Conservation (phyloP, 2,888 invertebrate genomes). For the Spatulosminthurus flaviceps region DNA sequence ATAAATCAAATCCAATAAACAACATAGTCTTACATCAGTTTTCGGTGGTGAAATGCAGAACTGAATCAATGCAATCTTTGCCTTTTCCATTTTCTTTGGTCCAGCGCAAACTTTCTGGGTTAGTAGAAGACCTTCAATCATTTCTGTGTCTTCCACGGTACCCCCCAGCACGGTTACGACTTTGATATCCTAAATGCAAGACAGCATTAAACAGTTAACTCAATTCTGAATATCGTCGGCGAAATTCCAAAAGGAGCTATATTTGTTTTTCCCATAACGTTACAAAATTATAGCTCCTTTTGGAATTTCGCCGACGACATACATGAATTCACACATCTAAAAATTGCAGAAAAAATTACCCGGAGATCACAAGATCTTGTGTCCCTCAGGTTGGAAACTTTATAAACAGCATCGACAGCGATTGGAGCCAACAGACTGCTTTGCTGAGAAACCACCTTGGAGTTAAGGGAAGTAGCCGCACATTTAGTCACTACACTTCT, state of each 20-base stretch:
- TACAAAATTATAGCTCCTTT: too few relatives aligned
- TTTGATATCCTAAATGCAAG: conserved; percentile 78
- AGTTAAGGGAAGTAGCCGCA: conserved; percentile 97
- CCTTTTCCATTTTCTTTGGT: conserved; percentile 93
- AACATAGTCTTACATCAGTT: conserved; percentile 80
- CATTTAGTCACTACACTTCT: conserved; percentile 84
- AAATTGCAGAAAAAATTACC: conserved; percentile 64
- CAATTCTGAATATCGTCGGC: too few relatives aligned
- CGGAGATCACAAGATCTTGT: conserved; percentile 86
- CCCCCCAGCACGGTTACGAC: conserved; percentile 97
- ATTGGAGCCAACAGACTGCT: conserved; percentile 94
- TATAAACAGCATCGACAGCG: conserved; percentile 95
- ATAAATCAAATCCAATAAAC: neutral
- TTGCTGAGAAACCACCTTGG: conserved; percentile 98
- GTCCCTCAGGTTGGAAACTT: conserved; percentile 78
- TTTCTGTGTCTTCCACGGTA: conserved; percentile 95
- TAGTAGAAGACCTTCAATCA: conserved; percentile 95
- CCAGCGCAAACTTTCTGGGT: conserved; percentile 90
- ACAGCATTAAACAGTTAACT: neutral
- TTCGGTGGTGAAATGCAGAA: conserved; percentile 99
- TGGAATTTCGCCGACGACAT: too few relatives aligned
- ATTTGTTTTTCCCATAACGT: too few relatives aligned
- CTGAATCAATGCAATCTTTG: conserved; percentile 98
- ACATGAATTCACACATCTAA: conserved; percentile 15
- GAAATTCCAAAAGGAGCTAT: too few relatives aligned